Evolutionary conservation across 2,113 vertebrate species (phyloP).

Genomic region (Campylomormyrus numenius): DNA sequence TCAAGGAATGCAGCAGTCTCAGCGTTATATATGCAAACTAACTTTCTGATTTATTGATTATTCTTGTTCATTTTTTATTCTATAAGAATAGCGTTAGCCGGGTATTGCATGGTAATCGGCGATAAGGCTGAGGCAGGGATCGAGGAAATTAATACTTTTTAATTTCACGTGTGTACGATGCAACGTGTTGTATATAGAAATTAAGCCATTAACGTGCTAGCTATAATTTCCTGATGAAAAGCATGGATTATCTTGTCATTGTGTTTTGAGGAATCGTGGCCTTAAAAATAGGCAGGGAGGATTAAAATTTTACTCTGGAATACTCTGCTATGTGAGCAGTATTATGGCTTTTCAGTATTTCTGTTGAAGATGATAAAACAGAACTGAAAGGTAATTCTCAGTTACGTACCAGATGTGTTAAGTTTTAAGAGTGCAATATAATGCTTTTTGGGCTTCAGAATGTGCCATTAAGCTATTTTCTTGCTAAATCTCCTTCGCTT

Average conservation of each 20-base stretch:
- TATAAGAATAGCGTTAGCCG: background rate
- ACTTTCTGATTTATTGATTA: background rate
- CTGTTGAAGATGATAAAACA: background rate
- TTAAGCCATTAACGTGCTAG: background rate
- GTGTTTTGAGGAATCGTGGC: background rate
- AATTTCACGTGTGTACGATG: background rate
- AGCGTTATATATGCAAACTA: background rate
- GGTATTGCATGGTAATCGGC: background rate
- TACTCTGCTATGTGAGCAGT: background rate
- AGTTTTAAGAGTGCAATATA: conserved; percentile 40
- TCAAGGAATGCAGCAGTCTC: background rate
- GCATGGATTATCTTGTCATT: background rate
- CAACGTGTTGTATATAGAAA: background rate
- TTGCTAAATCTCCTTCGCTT: background rate
- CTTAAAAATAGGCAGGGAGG: background rate
- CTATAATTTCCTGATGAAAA: background rate
- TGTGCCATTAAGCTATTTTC: background rate
- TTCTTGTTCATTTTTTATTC: background rate
- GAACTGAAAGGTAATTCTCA: background rate
- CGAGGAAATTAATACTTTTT: background rate
- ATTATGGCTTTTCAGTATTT: background rate
- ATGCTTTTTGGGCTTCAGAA: conserved; percentile 30
- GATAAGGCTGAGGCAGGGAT: background rate
- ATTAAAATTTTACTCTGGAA: background rate
- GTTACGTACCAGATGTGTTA: background rate